A percentile compares a stretch with the other conserved stretches of the same genome.
These are phyloP conservation scores for Gymnocephalus cernua DNA, from an alignment of 2,113 vertebrate genomes.

Conservation along the genomic window DNA sequence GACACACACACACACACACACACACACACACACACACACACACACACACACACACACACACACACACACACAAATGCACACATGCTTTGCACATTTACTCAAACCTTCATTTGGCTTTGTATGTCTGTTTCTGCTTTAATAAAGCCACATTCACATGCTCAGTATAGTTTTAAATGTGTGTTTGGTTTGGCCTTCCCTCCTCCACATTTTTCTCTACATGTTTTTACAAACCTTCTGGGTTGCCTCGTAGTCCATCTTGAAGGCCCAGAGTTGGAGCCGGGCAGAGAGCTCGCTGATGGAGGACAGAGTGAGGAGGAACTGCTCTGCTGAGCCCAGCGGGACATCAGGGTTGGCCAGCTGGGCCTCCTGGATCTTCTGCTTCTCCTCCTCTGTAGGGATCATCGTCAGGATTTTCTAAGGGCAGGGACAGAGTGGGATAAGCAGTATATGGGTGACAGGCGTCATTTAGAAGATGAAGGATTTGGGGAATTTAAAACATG, in stretches of 20 bases:
- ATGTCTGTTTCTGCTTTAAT: constrained; percentile 41
- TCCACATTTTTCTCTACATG: not conserved
- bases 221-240: constrained; percentile 90
- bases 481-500: not conserved
- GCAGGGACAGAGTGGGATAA: not conserved
- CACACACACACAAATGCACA: constrained; percentile 48
- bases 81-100: constrained; percentile 63
- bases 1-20: constrained; percentile 34
- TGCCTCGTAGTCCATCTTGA: constrained; percentile 97
- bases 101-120: constrained; percentile 21
- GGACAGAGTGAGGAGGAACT: constrained; percentile 96
- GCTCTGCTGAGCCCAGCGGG: constrained; percentile 93
- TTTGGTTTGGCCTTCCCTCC: not conserved
- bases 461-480: not conserved
- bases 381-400: constrained; percentile 96
- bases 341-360: constrained; percentile 93
- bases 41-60: constrained; percentile 25
- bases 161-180: constrained; percentile 1
- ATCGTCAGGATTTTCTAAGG: constrained; percentile 96
- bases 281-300: constrained; percentile 95
- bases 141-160: not conserved
- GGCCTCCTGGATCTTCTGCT: constrained; percentile 97
- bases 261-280: constrained; percentile 97
- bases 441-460: not conserved
- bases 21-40: constrained; percentile 62